Evolutionary conservation across 2,797 vertebrate genomes (phyloP).

Genomic region (Thamnophis elegans): DNA sequence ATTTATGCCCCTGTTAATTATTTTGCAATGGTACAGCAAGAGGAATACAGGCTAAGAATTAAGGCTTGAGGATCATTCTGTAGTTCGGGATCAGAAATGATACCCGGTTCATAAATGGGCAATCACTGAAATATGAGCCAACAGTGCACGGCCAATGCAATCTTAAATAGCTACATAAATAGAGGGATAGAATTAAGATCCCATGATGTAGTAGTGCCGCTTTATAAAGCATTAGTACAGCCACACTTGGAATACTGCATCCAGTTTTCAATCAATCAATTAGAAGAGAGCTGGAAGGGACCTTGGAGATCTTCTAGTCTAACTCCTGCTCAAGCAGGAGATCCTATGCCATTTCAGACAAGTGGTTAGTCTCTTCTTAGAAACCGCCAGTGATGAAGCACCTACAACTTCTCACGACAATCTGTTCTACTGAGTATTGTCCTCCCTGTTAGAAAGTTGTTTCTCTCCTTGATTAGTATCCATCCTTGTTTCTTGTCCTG

Average conservation of each 20-base stretch:
- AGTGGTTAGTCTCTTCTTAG: too few relatives aligned
- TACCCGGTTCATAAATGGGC: neutral
- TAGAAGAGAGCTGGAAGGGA: too few relatives aligned
- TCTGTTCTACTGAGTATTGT: too few relatives aligned
- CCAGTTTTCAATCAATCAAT: neutral
- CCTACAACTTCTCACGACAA: too few relatives aligned
- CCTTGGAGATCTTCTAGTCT: too few relatives aligned
- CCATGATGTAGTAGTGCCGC: neutral
- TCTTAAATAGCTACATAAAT: neutral
- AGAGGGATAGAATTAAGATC: neutral
- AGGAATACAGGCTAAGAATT: neutral
- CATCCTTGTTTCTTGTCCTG: too few relatives aligned
- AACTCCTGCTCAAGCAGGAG: too few relatives aligned
- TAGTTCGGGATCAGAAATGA: neutral
- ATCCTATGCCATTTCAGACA: too few relatives aligned
- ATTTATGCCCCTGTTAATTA: neutral
- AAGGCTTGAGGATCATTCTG: neutral
- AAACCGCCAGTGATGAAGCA: too few relatives aligned
- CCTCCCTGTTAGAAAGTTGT: too few relatives aligned
- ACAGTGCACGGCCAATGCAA: neutral
- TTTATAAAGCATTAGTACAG: neutral
- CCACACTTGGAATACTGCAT: neutral
- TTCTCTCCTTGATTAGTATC: too few relatives aligned
- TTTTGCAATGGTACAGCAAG: neutral
- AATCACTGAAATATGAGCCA: neutral